phyloP scores from a whole-genome alignment of 2,797 vertebrate species.

The Bothrops alternatus region DNA sequence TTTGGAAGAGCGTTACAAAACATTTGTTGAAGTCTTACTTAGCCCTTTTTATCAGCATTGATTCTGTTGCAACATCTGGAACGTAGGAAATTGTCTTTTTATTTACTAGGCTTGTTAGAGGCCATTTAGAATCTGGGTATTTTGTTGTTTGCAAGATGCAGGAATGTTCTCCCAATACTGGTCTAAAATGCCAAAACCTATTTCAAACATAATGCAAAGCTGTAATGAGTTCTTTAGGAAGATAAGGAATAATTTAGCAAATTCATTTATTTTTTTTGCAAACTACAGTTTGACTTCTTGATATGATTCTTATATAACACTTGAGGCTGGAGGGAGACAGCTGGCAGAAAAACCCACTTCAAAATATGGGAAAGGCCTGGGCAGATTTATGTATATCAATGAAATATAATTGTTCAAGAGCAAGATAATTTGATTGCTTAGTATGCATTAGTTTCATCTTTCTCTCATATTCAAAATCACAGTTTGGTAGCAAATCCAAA shows the following conservation, averaged over 20 bases:
- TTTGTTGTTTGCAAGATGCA: background rate
- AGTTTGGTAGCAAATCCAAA: background rate
- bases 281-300: background rate
- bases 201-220: background rate
- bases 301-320: background rate
- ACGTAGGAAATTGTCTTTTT: background rate
- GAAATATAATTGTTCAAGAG: background rate
- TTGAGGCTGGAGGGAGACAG: background rate
- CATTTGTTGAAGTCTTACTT: background rate
- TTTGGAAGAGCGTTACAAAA: background rate
- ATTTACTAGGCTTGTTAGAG: background rate
- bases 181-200: background rate
- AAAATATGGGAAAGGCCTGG: background rate
- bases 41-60: background rate
- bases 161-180: background rate
- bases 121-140: background rate
- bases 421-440: background rate
- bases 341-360: background rate
- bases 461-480: background rate
- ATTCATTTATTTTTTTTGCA: background rate
- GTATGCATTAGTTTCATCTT: background rate
- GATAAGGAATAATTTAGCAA: background rate
- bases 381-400: background rate
- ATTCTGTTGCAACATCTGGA: background rate
- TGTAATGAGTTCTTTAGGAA: background rate